Evolutionary conservation across 2,888 invertebrate genomes (phyloP), one percentile per base, ranked within the genome.

Genomic region (Caenorhabditis sp.): DNA sequence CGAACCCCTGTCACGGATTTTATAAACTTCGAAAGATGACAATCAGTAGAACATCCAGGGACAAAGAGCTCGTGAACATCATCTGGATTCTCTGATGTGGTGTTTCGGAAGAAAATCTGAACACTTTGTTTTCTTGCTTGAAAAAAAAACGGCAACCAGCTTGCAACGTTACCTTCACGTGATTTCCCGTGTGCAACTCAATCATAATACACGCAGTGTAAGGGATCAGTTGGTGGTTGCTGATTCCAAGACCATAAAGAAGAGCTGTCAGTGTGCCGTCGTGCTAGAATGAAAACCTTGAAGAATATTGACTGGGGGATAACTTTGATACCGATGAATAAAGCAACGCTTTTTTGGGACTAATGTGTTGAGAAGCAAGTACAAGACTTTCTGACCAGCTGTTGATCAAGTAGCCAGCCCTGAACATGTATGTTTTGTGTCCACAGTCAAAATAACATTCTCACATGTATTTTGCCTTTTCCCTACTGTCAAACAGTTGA

Each of bases 161-260:
- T 18, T 20, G n/a, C 47, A n/a, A n/a, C n/a, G n/a, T 11, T 22
- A 81, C 81, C 70, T 82, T 77, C 2, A 82, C 62, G 32, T 53
- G 61, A 22, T 82, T 79, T 22, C 62, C 82, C 15, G 76, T 61
- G 37, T 82, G 82, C n/a, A 82, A 35, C 53, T 82, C 82, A 28
- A 82, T 44, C 82, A 82, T 72, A 20, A 79, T 67, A 55, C 82
- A 82, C 15, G 82, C 82, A n/a, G 82, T 82, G 53, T 82, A 82
- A 18, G 82, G 82, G 15, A 79, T 65, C 40, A 82, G n/a, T 50
- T 78, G 82, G 40, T 82, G 67, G 35, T 82, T 82, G 44, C 82
- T 82, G 22, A 82, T 64, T 1, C 70, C 70, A 8, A 82, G 61
- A n/a, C 78, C 82, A 82, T 82, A 82, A 9, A 82, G 47, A 4